Percentiles rank a stretch among this genome's conserved stretches.
Conservation (phyloP, 2,113 vertebrate genomes). For the Rhinoptilus africanus region DNA sequence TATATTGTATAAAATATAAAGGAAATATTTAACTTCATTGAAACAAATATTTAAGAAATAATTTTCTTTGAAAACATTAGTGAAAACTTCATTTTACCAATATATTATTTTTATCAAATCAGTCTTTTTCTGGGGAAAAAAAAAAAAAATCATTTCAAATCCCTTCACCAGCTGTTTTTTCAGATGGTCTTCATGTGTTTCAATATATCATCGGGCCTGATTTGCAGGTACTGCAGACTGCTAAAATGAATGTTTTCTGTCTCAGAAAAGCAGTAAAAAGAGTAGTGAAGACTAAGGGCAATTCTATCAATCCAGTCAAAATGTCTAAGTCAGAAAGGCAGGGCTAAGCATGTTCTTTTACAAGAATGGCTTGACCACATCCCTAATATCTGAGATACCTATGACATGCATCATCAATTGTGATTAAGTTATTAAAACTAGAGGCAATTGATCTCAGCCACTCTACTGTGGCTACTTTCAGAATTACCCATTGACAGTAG, state of each 20-base stretch:
- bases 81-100: not conserved
- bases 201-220: not conserved
- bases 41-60: not conserved
- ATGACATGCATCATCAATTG: not conserved
- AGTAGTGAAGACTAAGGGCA: not conserved
- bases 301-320: not conserved
- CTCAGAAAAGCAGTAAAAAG: not conserved
- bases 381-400: not conserved
- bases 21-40: not conserved
- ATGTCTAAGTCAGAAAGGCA: not conserved
- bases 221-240: not conserved
- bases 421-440: not conserved
- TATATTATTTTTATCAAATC: not conserved
- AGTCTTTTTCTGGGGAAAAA: not conserved
- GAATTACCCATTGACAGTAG: not conserved
- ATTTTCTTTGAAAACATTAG: not conserved
- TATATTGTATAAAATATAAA: not conserved
- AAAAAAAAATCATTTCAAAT: not conserved
- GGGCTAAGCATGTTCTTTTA: not conserved
- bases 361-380: not conserved
- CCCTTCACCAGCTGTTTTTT: not conserved
- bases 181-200: not conserved
- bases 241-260: not conserved
- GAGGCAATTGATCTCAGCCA: not conserved
- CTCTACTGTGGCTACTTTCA: not conserved